Evolutionary conservation across 2,113 vertebrate species (phyloP), one percentile per base, ranked within the genome.

Genomic region (Dolichallabes microphthalmus): DNA sequence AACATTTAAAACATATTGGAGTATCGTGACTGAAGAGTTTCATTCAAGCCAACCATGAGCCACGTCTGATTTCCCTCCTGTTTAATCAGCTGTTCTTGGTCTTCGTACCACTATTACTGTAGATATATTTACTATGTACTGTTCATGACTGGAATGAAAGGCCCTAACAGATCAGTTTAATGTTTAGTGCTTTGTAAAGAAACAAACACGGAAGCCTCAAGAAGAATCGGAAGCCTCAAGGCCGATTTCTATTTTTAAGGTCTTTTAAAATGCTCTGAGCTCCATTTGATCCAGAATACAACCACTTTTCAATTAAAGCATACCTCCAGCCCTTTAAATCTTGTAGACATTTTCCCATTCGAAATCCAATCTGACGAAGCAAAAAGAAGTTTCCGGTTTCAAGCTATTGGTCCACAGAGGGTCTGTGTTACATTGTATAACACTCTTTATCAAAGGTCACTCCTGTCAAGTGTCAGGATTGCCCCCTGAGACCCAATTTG

Each of bases 401-500:
- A 78, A 75, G 25, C 9, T n/a, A 82, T 71, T 25, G 25, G 39
- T 27, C 55, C 35, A 64, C 20, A 19, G 39, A 75, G 61, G 55
- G 39, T 81, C 53, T 55, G 15, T 80, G 78, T 80, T 76, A 81
- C 76, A 76, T 83, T 57, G 78, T 83, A 74, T 63, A 35, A 35
- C 73, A 63, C 30, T 73, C 30, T 83, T 61, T 61, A 80, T 82
- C 15, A 25, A 76, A 82, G 81, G 55, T 35, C 83, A 71, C 39
- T 75, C n/a, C 58, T 69, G 73, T 78, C 53, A 64, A 66, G 45
- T 73, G 57, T 85, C 75, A 79, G 30, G 45, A 22, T 66, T 83
- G 69, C 73, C 39, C 58, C 74, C 30, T 55, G 53, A 82, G 55
- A 60, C 30, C 35, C 85, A 66, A 85, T 85, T 85, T 85, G 39